Evolutionary conservation across 2,113 vertebrate species (phyloP).

Genomic region (Larimichthys crocea): DNA sequence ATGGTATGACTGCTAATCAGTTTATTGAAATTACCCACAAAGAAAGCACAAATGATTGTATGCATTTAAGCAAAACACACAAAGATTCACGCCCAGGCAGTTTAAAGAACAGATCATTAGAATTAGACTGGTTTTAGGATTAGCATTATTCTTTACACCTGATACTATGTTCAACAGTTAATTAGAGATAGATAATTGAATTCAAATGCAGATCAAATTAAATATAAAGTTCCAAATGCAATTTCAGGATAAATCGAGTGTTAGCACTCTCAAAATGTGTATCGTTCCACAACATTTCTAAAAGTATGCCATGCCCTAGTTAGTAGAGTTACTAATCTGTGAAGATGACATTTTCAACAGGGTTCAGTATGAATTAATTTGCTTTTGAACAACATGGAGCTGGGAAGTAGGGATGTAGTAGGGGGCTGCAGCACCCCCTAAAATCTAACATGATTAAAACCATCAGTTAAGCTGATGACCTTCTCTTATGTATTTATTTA

Average conservation of each 20-base stretch:
- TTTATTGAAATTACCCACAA: not conserved
- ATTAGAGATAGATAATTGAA: not conserved
- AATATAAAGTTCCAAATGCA: not conserved
- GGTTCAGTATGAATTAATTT: not conserved
- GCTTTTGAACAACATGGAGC: too few relatives aligned
- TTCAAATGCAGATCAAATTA: not conserved
- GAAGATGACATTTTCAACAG: not conserved
- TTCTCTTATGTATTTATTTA: too few relatives aligned
- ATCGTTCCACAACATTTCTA: not conserved
- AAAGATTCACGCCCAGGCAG: not conserved
- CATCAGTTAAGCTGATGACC: too few relatives aligned
- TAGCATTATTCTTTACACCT: not conserved
- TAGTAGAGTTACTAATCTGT: not conserved
- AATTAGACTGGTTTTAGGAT: not conserved
- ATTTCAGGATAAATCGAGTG: not conserved
- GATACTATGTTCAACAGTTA: not conserved
- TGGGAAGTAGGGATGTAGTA: too few relatives aligned
- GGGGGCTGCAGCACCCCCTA: too few relatives aligned
- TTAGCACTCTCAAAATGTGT: not conserved
- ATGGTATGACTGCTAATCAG: not conserved
- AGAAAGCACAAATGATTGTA: not conserved
- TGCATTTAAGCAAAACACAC: not conserved
- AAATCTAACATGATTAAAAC: too few relatives aligned
- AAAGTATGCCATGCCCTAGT: not conserved
- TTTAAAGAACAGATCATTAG: not conserved